Conservation (phyloP, 2,113 vertebrate species). For the Notothenia rossii region DNA sequence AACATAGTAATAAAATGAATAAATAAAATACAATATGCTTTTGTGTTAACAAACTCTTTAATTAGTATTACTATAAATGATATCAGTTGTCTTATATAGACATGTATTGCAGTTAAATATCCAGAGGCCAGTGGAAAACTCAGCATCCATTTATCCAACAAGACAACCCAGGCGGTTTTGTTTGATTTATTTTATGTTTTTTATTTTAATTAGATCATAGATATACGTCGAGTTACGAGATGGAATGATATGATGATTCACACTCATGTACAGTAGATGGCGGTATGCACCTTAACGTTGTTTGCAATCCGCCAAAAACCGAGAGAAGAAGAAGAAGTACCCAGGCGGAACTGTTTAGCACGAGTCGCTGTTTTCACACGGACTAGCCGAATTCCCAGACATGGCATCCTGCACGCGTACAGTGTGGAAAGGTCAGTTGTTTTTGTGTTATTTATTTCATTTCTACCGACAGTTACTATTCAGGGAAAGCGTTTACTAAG, state of each 20-base stretch:
- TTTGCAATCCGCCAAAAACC: no score
- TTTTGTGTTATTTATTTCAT: neutral
- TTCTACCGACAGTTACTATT: neutral
- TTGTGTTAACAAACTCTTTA: neutral
- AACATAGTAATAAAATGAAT: no score
- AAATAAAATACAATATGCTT: no score
- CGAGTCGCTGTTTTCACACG: constrained; percentile 44
- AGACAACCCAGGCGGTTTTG: no score
- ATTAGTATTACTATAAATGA: neutral
- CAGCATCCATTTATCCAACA: neutral
- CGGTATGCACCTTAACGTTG: no score
- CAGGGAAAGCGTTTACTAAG: neutral
- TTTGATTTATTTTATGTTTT: no score
- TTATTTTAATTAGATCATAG: no score
- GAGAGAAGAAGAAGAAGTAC: neutral
- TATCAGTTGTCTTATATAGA: neutral
- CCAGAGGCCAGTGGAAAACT: neutral
- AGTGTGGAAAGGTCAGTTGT: constrained; percentile 82
- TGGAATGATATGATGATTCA: no score
- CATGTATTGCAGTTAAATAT: neutral
- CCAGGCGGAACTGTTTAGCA: constrained; percentile 25
- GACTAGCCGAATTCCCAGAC: constrained; percentile 28
- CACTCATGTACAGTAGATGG: no score
- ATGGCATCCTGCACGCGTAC: constrained; percentile 79
- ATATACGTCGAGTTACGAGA: no score